phyloP scores from a whole-genome alignment of 1,140 invertebrate genomes.

The Hylyphantes graminicola region DNA sequence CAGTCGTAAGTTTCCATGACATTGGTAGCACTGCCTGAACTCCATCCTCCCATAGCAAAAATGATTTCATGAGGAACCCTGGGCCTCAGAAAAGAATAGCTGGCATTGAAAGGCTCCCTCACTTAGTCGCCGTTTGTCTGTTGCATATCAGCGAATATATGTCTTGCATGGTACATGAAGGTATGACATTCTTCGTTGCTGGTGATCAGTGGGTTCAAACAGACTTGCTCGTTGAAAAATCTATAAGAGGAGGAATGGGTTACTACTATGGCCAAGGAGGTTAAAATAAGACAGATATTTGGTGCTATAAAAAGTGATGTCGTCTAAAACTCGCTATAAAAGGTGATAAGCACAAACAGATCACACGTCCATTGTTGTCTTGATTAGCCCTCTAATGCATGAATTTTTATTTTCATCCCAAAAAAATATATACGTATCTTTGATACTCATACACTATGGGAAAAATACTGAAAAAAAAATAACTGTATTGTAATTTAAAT shows the following conservation, averaged over 20 bases:
- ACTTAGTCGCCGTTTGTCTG: slow-evolving; percentile 63
- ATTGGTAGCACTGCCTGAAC: slow-evolving; percentile 80
- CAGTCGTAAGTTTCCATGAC: slow-evolving; percentile 82
- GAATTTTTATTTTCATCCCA: too few species aligned
- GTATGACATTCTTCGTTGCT: slow-evolving; percentile 63
- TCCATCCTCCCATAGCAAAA: slow-evolving; percentile 83
- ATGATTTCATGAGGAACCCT: slow-evolving; percentile 78
- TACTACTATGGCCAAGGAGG: background rate
- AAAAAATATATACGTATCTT: too few species aligned
- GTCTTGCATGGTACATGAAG: slow-evolving; percentile 66
- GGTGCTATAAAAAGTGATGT: background rate
- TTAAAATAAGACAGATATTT: background rate
- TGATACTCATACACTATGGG: too few species aligned
- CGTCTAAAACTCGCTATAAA: background rate
- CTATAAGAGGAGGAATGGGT: background rate
- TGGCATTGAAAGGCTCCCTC: background rate
- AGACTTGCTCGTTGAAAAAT: slow-evolving; percentile 22
- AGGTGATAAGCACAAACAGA: background rate
- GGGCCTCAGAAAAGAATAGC: slow-evolving; percentile 72
- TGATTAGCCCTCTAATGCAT: too few species aligned
- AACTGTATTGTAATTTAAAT: too few species aligned
- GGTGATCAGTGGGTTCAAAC: background rate
- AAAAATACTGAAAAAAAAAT: too few species aligned
- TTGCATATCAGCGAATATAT: slow-evolving; percentile 65
- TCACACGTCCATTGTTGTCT: background rate